Evolutionary conservation across 2,113 vertebrate genomes (phyloP).

Genomic region (Serilophus lunatus): DNA sequence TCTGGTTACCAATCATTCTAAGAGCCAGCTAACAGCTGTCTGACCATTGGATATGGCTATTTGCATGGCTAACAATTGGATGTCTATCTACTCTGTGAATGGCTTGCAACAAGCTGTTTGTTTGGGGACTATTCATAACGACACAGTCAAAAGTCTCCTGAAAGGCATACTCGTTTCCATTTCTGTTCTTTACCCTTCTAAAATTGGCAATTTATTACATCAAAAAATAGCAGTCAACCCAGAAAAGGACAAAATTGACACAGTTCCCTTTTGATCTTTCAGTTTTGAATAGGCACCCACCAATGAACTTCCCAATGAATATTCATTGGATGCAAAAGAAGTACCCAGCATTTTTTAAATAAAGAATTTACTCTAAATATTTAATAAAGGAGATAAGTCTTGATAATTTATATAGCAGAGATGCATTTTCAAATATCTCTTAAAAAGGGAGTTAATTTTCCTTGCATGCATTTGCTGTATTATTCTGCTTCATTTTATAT

Average conservation of each 20-base stretch:
- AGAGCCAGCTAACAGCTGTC: conserved; percentile 72
- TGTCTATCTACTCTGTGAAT: conserved; percentile 68
- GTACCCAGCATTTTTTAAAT: conserved; percentile 38
- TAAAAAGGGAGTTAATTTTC: background rate
- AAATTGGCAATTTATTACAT: conserved; percentile 78
- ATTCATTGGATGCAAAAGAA: conserved; percentile 74
- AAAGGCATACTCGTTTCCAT: conserved; percentile 73
- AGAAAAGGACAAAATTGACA: conserved; percentile 73
- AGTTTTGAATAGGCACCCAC: conserved; percentile 69
- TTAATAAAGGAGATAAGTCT: conserved; percentile 1
- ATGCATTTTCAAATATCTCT: background rate
- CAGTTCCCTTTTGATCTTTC: conserved; percentile 74
- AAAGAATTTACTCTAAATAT: conserved; percentile 57
- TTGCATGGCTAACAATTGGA: conserved; percentile 73
- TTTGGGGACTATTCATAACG: conserved; percentile 71
- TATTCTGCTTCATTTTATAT: background rate
- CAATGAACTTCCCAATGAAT: conserved; percentile 73
- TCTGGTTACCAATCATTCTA: conserved; percentile 65
- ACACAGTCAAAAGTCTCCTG: conserved; percentile 70
- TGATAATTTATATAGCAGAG: background rate
- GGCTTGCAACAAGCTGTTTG: conserved; percentile 70
- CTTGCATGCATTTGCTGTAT: background rate
- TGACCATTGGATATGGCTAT: conserved; percentile 71
- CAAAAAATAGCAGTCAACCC: conserved; percentile 73
- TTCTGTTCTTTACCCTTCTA: conserved; percentile 70